Evolutionary conservation across 2,888 invertebrate genomes (phyloP).

Genomic region (Plebejus argus): DNA sequence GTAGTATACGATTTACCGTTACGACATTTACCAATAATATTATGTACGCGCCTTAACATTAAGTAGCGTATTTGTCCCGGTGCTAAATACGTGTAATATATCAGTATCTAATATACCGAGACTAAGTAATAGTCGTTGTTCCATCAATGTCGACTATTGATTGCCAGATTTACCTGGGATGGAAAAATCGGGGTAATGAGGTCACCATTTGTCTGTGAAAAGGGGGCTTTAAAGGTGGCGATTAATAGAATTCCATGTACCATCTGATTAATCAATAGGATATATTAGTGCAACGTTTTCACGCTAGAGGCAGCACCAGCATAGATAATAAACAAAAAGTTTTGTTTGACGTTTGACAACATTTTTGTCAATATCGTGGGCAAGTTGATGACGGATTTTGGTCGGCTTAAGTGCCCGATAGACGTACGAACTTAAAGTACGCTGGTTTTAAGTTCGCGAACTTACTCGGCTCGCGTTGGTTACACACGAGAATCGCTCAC

Average conservation of each 20-base stretch:
- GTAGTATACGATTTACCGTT: not conserved
- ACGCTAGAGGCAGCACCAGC: no score
- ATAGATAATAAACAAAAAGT: no score
- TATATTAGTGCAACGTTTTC: no score
- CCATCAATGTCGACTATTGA: slow-evolving; percentile 66
- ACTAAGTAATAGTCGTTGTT: slow-evolving; percentile 60
- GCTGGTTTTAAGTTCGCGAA: no score
- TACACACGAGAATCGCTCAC: no score
- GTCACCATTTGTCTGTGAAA: not conserved
- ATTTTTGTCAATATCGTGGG: no score
- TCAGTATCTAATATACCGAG: slow-evolving; percentile 61
- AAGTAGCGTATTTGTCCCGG: slow-evolving; percentile 22
- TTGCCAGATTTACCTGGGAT: slow-evolving; percentile 51
- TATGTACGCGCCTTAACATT: not conserved
- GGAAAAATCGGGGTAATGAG: slow-evolving; percentile 20
- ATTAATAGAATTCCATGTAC: not conserved
- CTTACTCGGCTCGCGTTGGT: no score
- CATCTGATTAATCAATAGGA: no score
- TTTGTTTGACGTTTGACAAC: no score
- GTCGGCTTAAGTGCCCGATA: no score
- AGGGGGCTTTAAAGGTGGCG: not conserved
- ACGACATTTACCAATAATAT: not conserved
- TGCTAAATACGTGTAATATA: slow-evolving; percentile 50
- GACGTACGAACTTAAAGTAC: no score
- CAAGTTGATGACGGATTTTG: no score